Conservation (phyloP, 2,113 vertebrate genomes). For the Climacteris rufus region DNA sequence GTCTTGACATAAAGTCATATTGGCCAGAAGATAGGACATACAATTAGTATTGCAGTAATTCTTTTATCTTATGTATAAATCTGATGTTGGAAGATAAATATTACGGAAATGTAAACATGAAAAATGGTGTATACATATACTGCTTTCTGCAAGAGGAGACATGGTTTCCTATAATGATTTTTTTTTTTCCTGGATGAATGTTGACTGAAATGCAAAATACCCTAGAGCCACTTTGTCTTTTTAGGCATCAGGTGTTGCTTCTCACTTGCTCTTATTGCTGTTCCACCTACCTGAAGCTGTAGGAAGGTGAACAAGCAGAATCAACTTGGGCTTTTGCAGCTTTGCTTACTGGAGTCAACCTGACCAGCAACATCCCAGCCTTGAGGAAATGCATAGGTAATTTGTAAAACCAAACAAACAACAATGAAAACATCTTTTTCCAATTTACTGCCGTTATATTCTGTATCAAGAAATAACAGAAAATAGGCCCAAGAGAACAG, state of each 20-base stretch:
- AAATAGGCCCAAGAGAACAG: background rate
- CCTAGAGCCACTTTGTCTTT: background rate
- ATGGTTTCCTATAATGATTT: background rate
- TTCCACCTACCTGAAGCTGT: background rate
- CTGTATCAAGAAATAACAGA: background rate
- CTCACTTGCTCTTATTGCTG: background rate
- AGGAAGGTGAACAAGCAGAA: conserved; percentile 3
- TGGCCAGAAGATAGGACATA: background rate
- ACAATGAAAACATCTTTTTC: background rate
- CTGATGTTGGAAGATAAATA: background rate
- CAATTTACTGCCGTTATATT: background rate
- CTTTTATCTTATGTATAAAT: background rate
- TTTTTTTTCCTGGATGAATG: background rate
- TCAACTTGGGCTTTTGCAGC: conserved; percentile 2
- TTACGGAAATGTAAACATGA: background rate
- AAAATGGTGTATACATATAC: background rate
- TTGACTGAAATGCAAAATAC: background rate
- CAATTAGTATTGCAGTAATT: background rate
- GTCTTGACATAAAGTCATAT: background rate
- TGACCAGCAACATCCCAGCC: background rate
- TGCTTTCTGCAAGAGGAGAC: background rate
- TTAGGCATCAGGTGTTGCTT: background rate
- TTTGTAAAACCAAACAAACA: background rate
- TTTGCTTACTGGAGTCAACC: background rate
- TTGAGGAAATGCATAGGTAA: background rate